phyloP scores from a whole-genome alignment of 2,888 invertebrate genomes.

The Conomelus anceps region DNA sequence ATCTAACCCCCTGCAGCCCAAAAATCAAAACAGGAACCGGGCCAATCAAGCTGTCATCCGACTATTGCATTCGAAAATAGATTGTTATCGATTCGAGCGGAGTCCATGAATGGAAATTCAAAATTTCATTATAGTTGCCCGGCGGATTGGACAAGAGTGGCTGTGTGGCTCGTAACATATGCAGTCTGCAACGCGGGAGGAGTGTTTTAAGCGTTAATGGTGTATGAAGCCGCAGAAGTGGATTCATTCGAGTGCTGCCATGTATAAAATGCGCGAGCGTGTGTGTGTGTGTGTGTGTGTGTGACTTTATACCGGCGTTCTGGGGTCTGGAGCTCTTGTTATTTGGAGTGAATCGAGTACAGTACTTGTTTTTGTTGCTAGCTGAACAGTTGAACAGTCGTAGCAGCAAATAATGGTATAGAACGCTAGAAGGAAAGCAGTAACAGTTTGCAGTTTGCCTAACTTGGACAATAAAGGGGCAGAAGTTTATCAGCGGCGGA shows the following conservation, averaged over 20 bases:
- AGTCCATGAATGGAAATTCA: not conserved
- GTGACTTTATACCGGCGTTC: not conserved
- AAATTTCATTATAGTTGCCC: not conserved
- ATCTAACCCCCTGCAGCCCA: not conserved
- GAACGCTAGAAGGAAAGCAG: not conserved
- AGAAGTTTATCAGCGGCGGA: not conserved
- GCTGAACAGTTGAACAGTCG: not conserved
- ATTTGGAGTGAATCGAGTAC: not conserved
- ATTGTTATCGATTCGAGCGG: not conserved
- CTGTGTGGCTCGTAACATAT: not conserved
- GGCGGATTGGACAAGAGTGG: not conserved
- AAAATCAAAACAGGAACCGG: not conserved
- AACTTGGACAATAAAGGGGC: not conserved
- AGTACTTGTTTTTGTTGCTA: not conserved
- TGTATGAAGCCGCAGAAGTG: not conserved
- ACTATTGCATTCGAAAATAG: not conserved
- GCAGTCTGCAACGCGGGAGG: not conserved
- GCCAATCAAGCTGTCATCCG: not conserved
- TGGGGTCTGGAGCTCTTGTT: not conserved
- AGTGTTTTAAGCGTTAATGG: not conserved
- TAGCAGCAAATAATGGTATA: not conserved
- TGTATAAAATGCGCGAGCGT: not conserved
- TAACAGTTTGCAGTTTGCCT: not conserved
- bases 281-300: not conserved
- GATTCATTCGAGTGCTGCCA: not conserved